Evolutionary conservation across 2,797 vertebrate species (phyloP).

Genomic region (Pantherophis vulpinus): DNA sequence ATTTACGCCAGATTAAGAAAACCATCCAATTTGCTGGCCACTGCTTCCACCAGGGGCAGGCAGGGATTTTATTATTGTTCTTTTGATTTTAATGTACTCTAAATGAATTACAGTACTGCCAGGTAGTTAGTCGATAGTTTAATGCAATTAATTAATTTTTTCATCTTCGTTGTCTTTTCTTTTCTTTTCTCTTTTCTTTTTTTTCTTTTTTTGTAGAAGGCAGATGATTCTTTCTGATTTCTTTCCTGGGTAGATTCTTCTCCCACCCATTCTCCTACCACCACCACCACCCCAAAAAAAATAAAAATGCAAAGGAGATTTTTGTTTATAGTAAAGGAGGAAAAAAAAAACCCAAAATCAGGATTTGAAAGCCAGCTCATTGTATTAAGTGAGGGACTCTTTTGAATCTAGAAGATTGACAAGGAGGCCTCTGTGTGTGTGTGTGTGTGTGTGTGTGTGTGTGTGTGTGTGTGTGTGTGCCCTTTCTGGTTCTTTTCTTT

Average conservation of each 20-base stretch:
- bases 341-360: slow-evolving; percentile 13
- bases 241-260: slow-evolving; percentile 28
- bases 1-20: slow-evolving; percentile 88
- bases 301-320: slow-evolving; percentile 32
- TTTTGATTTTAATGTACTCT: slow-evolving; percentile 81
- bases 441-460: too few species aligned
- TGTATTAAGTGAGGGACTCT: slow-evolving; percentile 57
- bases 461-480: too few species aligned
- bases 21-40: slow-evolving; percentile 79
- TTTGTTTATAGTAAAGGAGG: slow-evolving; percentile 50
- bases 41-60: slow-evolving; percentile 75
- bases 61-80: slow-evolving; percentile 80
- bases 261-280: not conserved
- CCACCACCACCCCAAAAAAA: not conserved
- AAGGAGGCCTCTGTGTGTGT: too few species aligned
- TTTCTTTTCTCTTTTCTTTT: not conserved
- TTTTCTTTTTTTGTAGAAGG: not conserved
- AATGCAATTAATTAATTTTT: slow-evolving; percentile 82
- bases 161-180: slow-evolving; percentile 63
- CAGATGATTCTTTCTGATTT: not conserved
- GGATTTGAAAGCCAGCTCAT: slow-evolving; percentile 29
- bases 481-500: too few species aligned
- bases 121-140: slow-evolving; percentile 83
- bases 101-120: slow-evolving; percentile 80
- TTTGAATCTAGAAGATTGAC: slow-evolving; percentile 48